Base-by-base conservation (phyloP, 1,140 invertebrate genomes). In the Meteorus sp. region DNA sequence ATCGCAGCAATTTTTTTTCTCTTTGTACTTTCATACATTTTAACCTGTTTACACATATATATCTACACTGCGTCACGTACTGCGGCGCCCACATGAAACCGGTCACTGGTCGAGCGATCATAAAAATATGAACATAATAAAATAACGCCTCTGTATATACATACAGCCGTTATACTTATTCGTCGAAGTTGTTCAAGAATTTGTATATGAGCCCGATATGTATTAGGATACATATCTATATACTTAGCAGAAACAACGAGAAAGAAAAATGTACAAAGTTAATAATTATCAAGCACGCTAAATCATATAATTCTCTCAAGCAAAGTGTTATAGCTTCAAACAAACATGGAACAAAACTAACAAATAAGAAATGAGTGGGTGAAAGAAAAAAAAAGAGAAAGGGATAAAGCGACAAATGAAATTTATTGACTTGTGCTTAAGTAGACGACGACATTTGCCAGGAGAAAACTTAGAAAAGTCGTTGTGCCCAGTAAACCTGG, bases 391-490 rank as follows among this genome's bases (percentile, higher is more conserved):
- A n/a, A n/a, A n/a, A n/a, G n/a, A n/a, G n/a, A n/a, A n/a, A n/a
- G n/a, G n/a, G n/a, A n/a, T n/a, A n/a, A n/a, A n/a, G n/a, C n/a
- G n/a, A n/a, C 17, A 37, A 33, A 39, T 41, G 25, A 33, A 56
- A 33, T 33, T 45, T 3, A 27, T 25, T 5, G 11, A 31, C 7
- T 6, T 13, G 27, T 8, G 17, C 13, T 29, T 27, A 51, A 23
- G 25, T 23, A 33, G 33, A 50, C 20, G 13, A 48, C 25, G 37
- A 19, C 20, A 31, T 27, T 22, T 8, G 11, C 15, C n/a, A 23
- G 31, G 37, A 17, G 54, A 61, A 66, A 63, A 61, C 61, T 63
- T 66, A 61, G 57, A 64, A 66, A 69, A 65, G 60, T 59, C 37
- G n/a, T 56, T 45, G 51, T 50, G 51, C 39, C 23, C 27, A 7